A percentile compares a stretch with the other conserved stretches of the same genome.
These are phyloP conservation scores for Drosophila parthenogenetica DNA, from an alignment of 2,888 invertebrate genomes.

Conservation along the genomic window DNA sequence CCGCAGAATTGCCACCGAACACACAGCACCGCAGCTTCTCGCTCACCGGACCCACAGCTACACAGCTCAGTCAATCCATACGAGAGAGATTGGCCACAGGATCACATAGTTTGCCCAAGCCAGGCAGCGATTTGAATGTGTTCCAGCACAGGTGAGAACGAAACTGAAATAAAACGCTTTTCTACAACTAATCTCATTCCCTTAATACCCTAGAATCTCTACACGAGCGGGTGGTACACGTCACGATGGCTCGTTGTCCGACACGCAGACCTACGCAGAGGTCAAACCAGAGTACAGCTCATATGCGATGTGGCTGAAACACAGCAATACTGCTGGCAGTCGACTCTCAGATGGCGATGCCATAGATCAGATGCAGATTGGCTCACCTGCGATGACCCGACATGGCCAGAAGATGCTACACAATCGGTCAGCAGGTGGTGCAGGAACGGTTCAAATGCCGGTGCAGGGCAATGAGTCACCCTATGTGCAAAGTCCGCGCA, in stretches of 20 bases:
- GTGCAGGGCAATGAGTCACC: constrained; percentile 81
- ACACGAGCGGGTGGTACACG: constrained; percentile 85
- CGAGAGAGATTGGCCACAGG: constrained; percentile 93
- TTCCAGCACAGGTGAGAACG: constrained; percentile 87
- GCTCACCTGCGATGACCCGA: constrained; percentile 87
- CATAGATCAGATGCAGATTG: constrained; percentile 91
- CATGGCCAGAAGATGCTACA: constrained; percentile 86
- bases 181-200: background rate
- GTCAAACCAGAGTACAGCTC: constrained; percentile 92
- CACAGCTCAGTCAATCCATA: constrained; percentile 94
- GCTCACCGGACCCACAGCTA: constrained; percentile 93
- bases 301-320: constrained; percentile 94
- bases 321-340: constrained; percentile 92
- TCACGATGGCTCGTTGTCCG: constrained; percentile 93
- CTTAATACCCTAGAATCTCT: constrained; percentile 64
- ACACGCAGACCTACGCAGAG: constrained; percentile 91
- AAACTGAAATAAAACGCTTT: background rate
- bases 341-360: constrained; percentile 96
- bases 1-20: constrained; percentile 87
- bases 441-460: constrained; percentile 51
- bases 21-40: constrained; percentile 94
- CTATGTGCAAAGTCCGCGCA: constrained; percentile 87
- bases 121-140: constrained; percentile 88
- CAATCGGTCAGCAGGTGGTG: constrained; percentile 69
- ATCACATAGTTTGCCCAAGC: constrained; percentile 94